These are phyloP conservation scores for Unio delphinus DNA, from an alignment of 2,888 invertebrate genomes.

Conservation along the genomic window DNA sequence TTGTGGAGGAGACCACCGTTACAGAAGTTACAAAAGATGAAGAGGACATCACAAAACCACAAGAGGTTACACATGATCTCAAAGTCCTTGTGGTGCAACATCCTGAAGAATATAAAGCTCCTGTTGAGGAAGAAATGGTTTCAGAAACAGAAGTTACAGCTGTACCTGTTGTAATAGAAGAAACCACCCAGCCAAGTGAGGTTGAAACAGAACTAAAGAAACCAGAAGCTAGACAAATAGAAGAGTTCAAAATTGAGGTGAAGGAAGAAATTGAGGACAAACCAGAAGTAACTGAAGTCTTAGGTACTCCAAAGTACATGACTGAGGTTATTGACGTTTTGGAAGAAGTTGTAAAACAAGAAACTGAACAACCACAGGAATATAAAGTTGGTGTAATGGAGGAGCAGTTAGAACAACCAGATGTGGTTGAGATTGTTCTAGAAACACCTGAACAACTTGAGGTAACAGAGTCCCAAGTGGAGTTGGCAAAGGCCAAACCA, in stretches of 20 bases:
- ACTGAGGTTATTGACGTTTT: conserved; percentile 25
- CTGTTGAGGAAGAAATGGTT: conserved; percentile 8
- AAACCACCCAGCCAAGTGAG: conserved; percentile 17
- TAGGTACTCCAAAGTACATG: conserved; percentile 15
- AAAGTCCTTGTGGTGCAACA: conserved; percentile 12
- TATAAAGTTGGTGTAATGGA: conserved; percentile 21
- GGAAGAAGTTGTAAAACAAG: conserved; percentile 27
- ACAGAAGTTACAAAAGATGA: conserved; percentile 17
- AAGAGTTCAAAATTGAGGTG: conserved; percentile 14
- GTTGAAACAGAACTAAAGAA: conserved; percentile 13
- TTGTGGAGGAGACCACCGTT: conserved; percentile 18
- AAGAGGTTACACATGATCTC: conserved; percentile 27
- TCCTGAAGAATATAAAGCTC: conserved; percentile 1
- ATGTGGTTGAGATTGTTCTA: conserved; percentile 19
- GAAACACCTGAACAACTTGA: conserved; percentile 15
- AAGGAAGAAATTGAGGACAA: conserved; percentile 13
- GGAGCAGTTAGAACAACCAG: conserved; percentile 23
- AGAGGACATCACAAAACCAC: conserved; percentile 16
- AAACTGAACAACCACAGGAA: conserved; percentile 19
- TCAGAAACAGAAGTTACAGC: conserved; percentile 12
- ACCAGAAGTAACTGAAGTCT: conserved; percentile 19
- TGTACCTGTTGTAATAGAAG: conserved; percentile 23
- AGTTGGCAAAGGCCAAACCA: conserved; percentile 16
- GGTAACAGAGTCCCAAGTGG: conserved; percentile 15
- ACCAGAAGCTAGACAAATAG: conserved; percentile 17